Evolutionary conservation across 53 echinoderm and acorn worm genomes (phyloP), one percentile per base, ranked within the genome.

Genomic region (Glandiceps talaboti): DNA sequence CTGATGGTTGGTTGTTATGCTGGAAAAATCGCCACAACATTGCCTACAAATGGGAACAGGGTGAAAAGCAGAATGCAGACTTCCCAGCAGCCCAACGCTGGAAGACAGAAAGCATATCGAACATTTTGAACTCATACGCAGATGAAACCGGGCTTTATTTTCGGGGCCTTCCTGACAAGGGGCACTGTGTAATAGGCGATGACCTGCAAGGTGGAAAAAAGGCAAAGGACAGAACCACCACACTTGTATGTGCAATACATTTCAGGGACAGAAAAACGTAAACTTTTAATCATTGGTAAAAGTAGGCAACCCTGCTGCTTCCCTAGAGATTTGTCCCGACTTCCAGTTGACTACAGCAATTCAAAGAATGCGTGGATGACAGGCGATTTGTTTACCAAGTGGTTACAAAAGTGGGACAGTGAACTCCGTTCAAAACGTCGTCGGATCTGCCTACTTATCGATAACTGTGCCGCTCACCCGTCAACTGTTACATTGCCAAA

Each of bases 281-380:
- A n/a, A n/a, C n/a, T n/a, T n/a, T n/a, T n/a, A n/a, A n/a, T n/a
- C n/a, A n/a, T n/a, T n/a, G n/a, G n/a, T n/a, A n/a, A n/a, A n/a
- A n/a, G n/a, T n/a, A n/a, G n/a, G n/a, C n/a, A n/a, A n/a, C n/a
- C n/a, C n/a, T n/a, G n/a, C n/a, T n/a, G n/a, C n/a, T n/a, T n/a
- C n/a, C n/a, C n/a, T 73, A 81, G 30, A 20, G 81, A 74, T 73
- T 28, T 28, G 30, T 1, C 30, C 25, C 0, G 29, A 33, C 27
- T 81, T 0, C 81, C 81, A 6, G 81, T 81, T 26, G 28, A 28
- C 29, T 81, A 64, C 30, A 73, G 73, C 14, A 25, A 29, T 28
- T 64, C 81, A 64, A 28, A 28, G 27, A 81, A 81, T 73, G 72
- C 73, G 27, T 81, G 81, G 81, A 81, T 81, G 73, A 81, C 81